Base-by-base conservation (phyloP, 2,888 invertebrate species). In the Neuroscelio doddi region DNA sequence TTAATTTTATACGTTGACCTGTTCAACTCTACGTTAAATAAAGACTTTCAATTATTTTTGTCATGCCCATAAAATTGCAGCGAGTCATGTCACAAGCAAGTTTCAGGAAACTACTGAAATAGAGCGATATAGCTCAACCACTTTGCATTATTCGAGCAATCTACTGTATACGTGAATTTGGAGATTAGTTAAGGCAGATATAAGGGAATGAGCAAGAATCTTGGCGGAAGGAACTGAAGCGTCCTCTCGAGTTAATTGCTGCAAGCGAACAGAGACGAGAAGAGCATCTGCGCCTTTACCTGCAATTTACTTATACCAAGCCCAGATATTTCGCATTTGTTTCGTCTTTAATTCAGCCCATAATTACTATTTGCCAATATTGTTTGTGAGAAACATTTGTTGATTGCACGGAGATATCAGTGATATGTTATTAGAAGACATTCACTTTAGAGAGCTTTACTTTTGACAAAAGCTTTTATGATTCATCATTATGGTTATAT, bases 241-340 rank as follows among this genome's bases (percentile, higher is more conserved):
- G 74, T 76, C 74, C 71, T 74, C 68, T 68, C 61, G 66, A 76
- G 76, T 73, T 79, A 80, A 80, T 80, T 80, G 75, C 76, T 59
- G 56, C 55, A 68, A 68, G 70, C 69, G 64, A 69, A 70, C 49
- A 65, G 70, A 72, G 68, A 66, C 57, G n/a, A 68, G 69, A 68
- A 56, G 51, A 61, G 69, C 72, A 67, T 74, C 73, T 75, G 68
- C 63, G 61, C 68, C 70, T 74, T 71, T 69, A 74, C 77, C 76
- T 73, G 73, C 75, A 79, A 80, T 80, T 79, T 78, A 75, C 76
- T 72, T 78, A 68, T 59, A 63, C 67, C 64, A 68, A 68, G 21
- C 38, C 53, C 63, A 66, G 66, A 72, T 74, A 71, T 72, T 72
- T 71, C 69, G 70, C 68, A 68, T 70, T 71, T 59, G 65, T 70